Evolutionary conservation across 1,140 invertebrate species (phyloP).

Genomic region (Mactra quadrangularis): DNA sequence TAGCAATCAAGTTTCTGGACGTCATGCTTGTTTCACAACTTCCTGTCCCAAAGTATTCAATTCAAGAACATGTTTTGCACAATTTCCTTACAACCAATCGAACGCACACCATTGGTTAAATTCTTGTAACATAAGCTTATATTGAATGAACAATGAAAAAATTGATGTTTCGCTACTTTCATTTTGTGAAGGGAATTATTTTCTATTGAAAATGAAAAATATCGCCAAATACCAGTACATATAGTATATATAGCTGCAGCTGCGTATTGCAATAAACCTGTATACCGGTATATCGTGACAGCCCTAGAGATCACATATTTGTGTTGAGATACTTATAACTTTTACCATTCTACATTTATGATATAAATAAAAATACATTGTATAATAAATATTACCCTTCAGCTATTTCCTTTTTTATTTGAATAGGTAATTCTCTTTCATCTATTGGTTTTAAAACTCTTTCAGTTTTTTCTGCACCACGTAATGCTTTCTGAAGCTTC

Average conservation of each 20-base stretch:
- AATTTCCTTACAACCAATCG: too few species aligned
- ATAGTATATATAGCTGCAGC: neutral
- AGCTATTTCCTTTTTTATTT: constrained; percentile 14
- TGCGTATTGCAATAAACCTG: neutral
- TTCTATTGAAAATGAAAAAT: too few species aligned
- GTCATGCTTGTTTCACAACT: too few species aligned
- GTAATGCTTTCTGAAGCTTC: constrained; percentile 9
- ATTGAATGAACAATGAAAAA: too few species aligned
- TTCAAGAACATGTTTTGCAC: too few species aligned
- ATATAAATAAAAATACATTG: neutral
- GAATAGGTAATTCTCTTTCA: constrained; percentile 22
- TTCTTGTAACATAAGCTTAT: too few species aligned
- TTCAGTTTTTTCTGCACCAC: neutral
- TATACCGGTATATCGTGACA: neutral
- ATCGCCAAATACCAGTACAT: too few species aligned
- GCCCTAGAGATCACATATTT: neutral
- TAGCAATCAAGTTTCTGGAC: too few species aligned
- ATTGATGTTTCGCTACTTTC: too few species aligned
- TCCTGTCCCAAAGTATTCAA: too few species aligned
- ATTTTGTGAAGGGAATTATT: too few species aligned
- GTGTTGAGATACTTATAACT: neutral
- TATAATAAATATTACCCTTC: constrained; percentile 28
- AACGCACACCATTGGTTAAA: too few species aligned
- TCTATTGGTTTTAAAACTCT: constrained; percentile 49
- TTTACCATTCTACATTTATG: neutral